Evolutionary conservation across 2,888 invertebrate genomes (phyloP).

Genomic region (Leptopilina drosophilae): DNA sequence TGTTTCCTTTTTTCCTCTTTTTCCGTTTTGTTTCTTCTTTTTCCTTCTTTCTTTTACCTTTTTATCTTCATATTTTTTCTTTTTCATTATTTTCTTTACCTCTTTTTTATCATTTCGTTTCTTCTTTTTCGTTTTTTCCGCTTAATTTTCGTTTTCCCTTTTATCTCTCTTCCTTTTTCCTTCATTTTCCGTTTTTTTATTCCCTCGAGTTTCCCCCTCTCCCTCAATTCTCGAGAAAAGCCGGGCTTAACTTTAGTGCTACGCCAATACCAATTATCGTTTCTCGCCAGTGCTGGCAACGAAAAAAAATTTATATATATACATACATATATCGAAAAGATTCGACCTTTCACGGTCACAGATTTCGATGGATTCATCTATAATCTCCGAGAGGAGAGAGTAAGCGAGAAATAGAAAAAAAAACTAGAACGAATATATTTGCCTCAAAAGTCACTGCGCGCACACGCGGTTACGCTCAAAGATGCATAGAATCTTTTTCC

Average conservation of each 20-base stretch:
- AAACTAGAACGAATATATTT: slow-evolving; percentile 8
- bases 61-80: too few relatives aligned
- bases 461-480: slow-evolving; percentile 3
- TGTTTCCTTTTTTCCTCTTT: too few relatives aligned
- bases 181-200: slow-evolving; percentile 3
- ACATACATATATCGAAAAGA: neutral
- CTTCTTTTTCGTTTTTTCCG: too few relatives aligned
- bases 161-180: too few relatives aligned
- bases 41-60: too few relatives aligned
- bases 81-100: too few relatives aligned
- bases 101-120: too few relatives aligned
- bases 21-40: too few relatives aligned
- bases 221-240: slow-evolving; percentile 37
- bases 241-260: slow-evolving; percentile 42
- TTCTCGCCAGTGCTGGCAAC: slow-evolving; percentile 33
- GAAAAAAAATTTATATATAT: neutral
- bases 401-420: neutral
- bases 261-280: slow-evolving; percentile 58
- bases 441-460: neutral
- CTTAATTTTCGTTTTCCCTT: too few relatives aligned
- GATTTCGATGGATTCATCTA: slow-evolving; percentile 18
- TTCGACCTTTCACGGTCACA: slow-evolving; percentile 22
- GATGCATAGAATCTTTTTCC: slow-evolving; percentile 47
- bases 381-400: neutral
- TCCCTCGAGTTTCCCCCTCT: slow-evolving; percentile 37